These are phyloP conservation scores for Gambusia holbrooki DNA, from an alignment of 2,113 vertebrate species.

Conservation along the genomic window DNA sequence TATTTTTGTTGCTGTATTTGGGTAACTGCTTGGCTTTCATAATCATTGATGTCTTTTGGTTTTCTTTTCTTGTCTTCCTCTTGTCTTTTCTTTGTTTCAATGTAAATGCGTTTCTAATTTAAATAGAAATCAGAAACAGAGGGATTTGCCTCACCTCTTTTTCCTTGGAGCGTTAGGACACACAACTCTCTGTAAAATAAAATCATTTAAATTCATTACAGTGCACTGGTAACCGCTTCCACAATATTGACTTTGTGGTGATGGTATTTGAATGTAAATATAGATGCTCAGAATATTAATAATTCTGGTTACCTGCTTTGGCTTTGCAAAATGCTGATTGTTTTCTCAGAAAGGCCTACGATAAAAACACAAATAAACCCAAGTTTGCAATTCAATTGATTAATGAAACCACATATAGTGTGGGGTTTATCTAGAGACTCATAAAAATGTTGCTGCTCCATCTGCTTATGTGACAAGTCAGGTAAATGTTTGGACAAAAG, in stretches of 20 bases:
- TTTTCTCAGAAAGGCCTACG: not conserved
- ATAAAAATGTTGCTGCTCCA: not conserved
- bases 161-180: not conserved
- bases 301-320: not conserved
- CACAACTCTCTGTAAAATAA: not conserved
- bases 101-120: not conserved
- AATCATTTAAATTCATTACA: slow-evolving; percentile 7
- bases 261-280: slow-evolving; percentile 10
- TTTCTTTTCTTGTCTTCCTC: not conserved
- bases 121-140: slow-evolving; percentile 4
- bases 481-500: not conserved
- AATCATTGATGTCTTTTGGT: not conserved
- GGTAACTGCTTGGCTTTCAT: not conserved
- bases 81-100: not conserved
- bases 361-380: not conserved
- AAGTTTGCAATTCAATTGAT: not conserved
- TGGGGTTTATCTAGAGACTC: not conserved
- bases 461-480: not conserved
- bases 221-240: slow-evolving; percentile 5
- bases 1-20: not conserved
- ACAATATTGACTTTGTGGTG: slow-evolving; percentile 7
- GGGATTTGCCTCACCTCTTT: not conserved
- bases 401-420: no score
- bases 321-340: not conserved
- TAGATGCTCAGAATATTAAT: not conserved